Conservation (phyloP, 2,888 invertebrate genomes). For the Seladonia tumulorum region DNA sequence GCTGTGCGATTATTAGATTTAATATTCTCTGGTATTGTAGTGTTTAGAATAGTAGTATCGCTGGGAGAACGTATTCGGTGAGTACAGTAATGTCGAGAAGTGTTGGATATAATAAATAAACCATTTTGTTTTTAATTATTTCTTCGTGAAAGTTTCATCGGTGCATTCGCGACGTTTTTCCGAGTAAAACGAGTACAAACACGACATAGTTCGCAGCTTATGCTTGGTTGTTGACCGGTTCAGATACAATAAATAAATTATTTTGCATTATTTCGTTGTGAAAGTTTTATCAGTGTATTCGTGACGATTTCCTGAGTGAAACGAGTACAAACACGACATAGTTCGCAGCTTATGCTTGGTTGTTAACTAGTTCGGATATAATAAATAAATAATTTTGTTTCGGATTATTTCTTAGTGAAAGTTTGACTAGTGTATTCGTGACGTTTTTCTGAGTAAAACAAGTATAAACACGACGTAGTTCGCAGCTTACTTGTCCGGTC, state of each 20-base stretch:
- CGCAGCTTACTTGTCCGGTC: not conserved
- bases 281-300: not conserved
- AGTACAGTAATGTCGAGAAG: not conserved
- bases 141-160: not conserved
- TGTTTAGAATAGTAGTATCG: not conserved
- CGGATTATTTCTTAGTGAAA: not conserved
- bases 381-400: too few species aligned
- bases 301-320: not conserved
- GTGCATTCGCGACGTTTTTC: not conserved
- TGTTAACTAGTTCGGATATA: not conserved
- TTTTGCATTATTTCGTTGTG: not conserved
- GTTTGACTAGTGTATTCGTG: not conserved
- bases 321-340: not conserved
- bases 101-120: too few species aligned
- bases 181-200: not conserved
- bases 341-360: not conserved
- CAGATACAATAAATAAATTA: not conserved
- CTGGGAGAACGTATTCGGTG: not conserved
- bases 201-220: not conserved
- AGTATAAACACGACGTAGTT: not conserved
- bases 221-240: not conserved
- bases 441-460: not conserved
- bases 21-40: not conserved
- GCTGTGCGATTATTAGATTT: conserved; percentile 70
- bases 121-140: too few species aligned